Evolutionary conservation across 2,888 invertebrate genomes (phyloP).

Genomic region (Stramonita haemastoma): DNA sequence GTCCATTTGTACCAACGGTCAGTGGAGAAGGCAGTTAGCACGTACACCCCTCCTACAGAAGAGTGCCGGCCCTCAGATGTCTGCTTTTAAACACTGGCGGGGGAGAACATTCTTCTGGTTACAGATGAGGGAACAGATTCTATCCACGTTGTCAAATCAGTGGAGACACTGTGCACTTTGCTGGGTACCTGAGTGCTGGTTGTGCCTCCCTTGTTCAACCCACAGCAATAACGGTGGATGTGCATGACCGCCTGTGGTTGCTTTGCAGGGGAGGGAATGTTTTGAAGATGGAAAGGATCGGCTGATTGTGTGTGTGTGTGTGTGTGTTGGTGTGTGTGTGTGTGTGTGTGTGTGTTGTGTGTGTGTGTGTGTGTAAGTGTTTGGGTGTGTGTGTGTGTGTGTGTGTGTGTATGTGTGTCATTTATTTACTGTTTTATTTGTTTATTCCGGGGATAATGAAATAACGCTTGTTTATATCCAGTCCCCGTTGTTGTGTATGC

Average conservation of each 20-base stretch:
- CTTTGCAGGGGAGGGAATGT: constrained; percentile 16
- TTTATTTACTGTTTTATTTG: too few species aligned
- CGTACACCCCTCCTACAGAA: not conserved
- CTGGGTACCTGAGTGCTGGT: constrained; percentile 31
- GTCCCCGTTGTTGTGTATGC: too few species aligned
- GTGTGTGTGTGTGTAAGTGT: too few species aligned
- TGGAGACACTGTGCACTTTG: not conserved
- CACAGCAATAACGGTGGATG: constrained; percentile 19
- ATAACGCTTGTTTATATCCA: too few species aligned
- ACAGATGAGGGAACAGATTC: not conserved
- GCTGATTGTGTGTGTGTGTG: not conserved
- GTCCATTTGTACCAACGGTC: not conserved
- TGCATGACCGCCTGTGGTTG: constrained; percentile 10
- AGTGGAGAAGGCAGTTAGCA: not conserved
- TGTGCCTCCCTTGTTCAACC: constrained; percentile 2
- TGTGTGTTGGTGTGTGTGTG: too few species aligned
- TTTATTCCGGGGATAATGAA: too few species aligned
- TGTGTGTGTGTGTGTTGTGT: too few species aligned
- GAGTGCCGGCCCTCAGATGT: constrained; percentile 4
- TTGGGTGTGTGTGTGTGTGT: too few species aligned
- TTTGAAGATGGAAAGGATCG: not conserved
- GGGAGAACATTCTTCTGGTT: constrained; percentile 5
- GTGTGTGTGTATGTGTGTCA: too few species aligned
- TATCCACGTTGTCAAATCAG: constrained; percentile 14
- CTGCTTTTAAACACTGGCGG: constrained; percentile 18